Percentiles rank a stretch among this genome's conserved stretches.
These are phyloP conservation scores for Tringa solitaria DNA, from an alignment of 2,113 vertebrate species.

Conservation along the genomic window DNA sequence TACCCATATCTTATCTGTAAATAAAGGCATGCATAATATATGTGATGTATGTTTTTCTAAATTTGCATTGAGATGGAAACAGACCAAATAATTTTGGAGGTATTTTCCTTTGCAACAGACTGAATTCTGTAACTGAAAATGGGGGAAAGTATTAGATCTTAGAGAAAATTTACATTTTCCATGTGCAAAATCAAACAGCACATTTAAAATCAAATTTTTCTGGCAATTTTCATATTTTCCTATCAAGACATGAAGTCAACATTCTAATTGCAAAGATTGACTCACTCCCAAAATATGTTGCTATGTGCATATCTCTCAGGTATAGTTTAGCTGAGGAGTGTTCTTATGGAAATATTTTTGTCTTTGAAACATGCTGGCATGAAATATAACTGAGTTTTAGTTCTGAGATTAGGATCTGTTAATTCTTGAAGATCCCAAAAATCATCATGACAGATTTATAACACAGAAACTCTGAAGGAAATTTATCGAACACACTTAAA, in stretches of 20 bases:
- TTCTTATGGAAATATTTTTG: not conserved
- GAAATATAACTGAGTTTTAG: constrained; percentile 1
- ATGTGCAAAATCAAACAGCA: not conserved
- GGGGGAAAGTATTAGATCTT: not conserved
- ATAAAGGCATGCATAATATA: not conserved
- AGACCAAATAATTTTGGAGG: not conserved
- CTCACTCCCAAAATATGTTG: not conserved
- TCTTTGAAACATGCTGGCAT: not conserved
- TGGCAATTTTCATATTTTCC: not conserved
- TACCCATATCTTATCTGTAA: not conserved
- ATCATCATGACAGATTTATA: constrained; percentile 35
- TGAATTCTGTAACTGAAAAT: not conserved
- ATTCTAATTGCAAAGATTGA: not conserved
- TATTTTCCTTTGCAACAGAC: not conserved
- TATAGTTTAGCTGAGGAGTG: not conserved
- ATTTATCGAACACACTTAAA: constrained; percentile 36
- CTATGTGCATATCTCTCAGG: not conserved
- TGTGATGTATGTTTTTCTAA: not conserved
- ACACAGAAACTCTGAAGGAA: constrained; percentile 36
- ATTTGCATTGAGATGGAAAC: not conserved
- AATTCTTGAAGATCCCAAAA: constrained; percentile 29
- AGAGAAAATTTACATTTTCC: not conserved
- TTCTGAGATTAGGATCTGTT: constrained; percentile 30
- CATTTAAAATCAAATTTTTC: not conserved
- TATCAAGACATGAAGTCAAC: not conserved